These are phyloP conservation scores for human DNA, from an alignment of 2,113 vertebrate species.

Conservation along the genomic window GRCh38 chr14:103450501-103451000, in stretches of 20 bases:
- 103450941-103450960: too few relatives aligned
- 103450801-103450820: slow-evolving; percentile 25
- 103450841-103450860: neutral
- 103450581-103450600: neutral
- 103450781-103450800: neutral
- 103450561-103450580: neutral
- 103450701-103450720: neutral
- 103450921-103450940: too few relatives aligned
- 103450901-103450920: too few relatives aligned
- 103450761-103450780: neutral
- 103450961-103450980: too few relatives aligned
- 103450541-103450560: neutral
- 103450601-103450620: slow-evolving; percentile 28
- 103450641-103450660: neutral
- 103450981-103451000: too few relatives aligned
- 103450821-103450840: neutral
- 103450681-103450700: neutral
- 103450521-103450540: neutral
- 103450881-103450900: too few relatives aligned
- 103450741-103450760: neutral
- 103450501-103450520: neutral
- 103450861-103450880: neutral
- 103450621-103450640: neutral
- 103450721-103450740: slow-evolving; percentile 21
- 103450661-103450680: neutral